Percentiles rank a stretch among this genome's conserved stretches.
Conservation (phyloP, 1,140 invertebrate species). For the Trachelipus rathkii region DNA sequence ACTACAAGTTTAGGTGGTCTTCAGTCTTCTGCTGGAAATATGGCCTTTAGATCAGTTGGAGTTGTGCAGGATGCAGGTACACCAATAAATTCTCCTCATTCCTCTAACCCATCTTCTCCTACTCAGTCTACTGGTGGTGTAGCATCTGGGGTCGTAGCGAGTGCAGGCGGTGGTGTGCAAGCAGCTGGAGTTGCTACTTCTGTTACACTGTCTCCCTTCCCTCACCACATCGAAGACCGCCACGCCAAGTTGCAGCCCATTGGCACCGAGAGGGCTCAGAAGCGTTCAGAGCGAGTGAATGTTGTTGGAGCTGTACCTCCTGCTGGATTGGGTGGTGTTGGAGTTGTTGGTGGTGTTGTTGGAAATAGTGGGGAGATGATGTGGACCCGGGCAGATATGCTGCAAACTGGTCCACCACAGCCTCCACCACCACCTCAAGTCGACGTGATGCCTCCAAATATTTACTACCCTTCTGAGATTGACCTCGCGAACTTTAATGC, state of each 20-base stretch:
- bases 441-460: constrained; percentile 31
- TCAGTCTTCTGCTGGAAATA: constrained; percentile 31
- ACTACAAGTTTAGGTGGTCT: constrained; percentile 30
- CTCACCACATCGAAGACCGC: constrained; percentile 34
- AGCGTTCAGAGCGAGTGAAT: constrained; percentile 40
- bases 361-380: constrained; percentile 3
- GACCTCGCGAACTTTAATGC: background rate
- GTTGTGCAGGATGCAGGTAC: constrained; percentile 29
- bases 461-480: constrained; percentile 37
- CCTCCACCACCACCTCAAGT: constrained; percentile 28
- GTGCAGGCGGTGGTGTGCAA: constrained; percentile 26
- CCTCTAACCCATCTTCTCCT: constrained; percentile 42
- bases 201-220: constrained; percentile 4
- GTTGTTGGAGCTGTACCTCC: constrained; percentile 18
- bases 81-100: constrained; percentile 36
- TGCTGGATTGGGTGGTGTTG: constrained; percentile 22
- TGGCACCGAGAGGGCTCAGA: constrained; percentile 45
- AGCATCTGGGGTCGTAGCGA: constrained; percentile 14
- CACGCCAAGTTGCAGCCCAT: constrained; percentile 41
- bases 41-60: constrained; percentile 30
- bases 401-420: constrained; percentile 24
- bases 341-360: constrained; percentile 24
- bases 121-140: constrained; percentile 30
- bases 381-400: constrained; percentile 32
- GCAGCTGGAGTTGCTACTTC: background rate